Evolutionary conservation across 2,113 vertebrate species (phyloP).

Genomic region (Corythaeola cristata): DNA sequence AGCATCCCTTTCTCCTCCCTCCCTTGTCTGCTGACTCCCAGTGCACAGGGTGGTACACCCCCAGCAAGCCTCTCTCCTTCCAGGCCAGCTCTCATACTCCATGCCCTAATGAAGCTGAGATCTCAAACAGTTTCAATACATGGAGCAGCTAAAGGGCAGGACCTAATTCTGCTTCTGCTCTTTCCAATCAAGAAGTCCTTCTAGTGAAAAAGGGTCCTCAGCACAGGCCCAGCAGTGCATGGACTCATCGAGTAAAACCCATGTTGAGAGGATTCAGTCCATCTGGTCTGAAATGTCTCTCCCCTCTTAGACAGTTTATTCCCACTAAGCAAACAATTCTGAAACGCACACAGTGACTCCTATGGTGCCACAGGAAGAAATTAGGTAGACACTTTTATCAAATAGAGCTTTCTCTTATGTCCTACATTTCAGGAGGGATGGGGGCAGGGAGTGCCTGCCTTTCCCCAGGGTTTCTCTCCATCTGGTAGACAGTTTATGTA

Average conservation of each 20-base stretch:
- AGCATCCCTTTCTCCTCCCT: background rate
- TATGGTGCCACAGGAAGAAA: background rate
- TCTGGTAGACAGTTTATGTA: constrained; percentile 33
- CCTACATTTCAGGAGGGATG: background rate
- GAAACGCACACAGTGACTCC: background rate
- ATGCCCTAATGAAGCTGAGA: background rate
- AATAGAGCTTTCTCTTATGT: background rate
- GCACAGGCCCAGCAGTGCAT: background rate
- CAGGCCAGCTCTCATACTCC: background rate
- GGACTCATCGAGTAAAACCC: background rate
- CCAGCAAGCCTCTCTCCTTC: accelerated
- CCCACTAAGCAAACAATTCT: background rate
- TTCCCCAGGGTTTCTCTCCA: constrained; percentile 36
- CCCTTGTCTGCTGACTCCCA: background rate
- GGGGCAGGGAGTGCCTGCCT: background rate
- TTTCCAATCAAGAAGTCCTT: background rate
- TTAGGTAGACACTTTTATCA: background rate
- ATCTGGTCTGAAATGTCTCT: accelerated
- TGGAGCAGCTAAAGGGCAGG: background rate
- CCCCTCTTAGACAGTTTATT: background rate
- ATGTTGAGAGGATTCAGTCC: background rate
- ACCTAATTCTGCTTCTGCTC: background rate
- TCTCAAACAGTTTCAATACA: background rate
- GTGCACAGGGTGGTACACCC: background rate
- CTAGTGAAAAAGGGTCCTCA: background rate